A percentile compares a stretch with the other conserved stretches of the same genome.
phyloP scores from a whole-genome alignment of 2,888 invertebrate species.

The Erebia aethiops region DNA sequence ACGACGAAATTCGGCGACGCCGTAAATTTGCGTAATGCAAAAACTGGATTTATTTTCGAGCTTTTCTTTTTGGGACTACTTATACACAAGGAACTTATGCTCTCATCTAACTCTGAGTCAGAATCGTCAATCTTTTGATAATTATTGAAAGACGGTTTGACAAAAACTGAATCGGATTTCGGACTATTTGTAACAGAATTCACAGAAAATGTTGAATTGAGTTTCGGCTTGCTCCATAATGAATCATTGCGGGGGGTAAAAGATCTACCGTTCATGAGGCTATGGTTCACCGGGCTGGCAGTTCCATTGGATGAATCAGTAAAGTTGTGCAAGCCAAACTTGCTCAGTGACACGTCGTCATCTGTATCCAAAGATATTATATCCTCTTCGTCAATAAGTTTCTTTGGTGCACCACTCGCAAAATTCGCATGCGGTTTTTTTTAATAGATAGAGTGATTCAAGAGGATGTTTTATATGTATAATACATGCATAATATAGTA shows the following conservation, averaged over 20 bases:
- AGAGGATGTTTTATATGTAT: too few species aligned
- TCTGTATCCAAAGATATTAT: constrained; percentile 68
- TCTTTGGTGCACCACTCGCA: constrained; percentile 51
- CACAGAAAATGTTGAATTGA: constrained; percentile 71
- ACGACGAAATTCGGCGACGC: constrained; percentile 76
- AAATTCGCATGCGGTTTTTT: too few species aligned
- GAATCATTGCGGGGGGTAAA: constrained; percentile 66
- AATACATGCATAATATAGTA: too few species aligned
- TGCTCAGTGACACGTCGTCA: constrained; percentile 74
- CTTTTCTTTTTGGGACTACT: constrained; percentile 68
- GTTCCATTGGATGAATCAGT: constrained; percentile 72
- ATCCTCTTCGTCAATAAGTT: constrained; percentile 59
- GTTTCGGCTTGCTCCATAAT: constrained; percentile 69
- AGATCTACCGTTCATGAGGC: constrained; percentile 62
- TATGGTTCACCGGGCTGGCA: constrained; percentile 54
- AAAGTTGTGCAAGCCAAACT: constrained; percentile 71
- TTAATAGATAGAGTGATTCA: too few species aligned
- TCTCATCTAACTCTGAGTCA: constrained; percentile 80
- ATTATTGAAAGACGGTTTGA: constrained; percentile 71
- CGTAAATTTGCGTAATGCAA: constrained; percentile 78
- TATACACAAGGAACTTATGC: constrained; percentile 80
- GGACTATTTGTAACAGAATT: constrained; percentile 62
- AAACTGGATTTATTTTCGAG: constrained; percentile 69
- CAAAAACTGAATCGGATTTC: constrained; percentile 65
- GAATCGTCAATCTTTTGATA: constrained; percentile 74